phyloP scores from a whole-genome alignment of 2,888 invertebrate genomes.

The Sphaerophoria rueppellii region DNA sequence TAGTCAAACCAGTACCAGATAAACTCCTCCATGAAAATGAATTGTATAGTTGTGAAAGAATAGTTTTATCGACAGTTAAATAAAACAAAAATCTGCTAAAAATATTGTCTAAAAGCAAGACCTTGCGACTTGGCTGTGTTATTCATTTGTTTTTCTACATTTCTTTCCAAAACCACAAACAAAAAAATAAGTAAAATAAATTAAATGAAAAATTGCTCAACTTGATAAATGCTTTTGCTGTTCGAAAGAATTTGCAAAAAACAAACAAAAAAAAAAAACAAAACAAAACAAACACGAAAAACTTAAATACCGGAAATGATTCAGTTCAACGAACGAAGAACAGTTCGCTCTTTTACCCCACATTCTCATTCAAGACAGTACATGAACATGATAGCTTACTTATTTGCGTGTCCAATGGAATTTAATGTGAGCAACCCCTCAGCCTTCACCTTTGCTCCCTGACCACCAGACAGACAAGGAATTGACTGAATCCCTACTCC shows the following conservation, averaged over 20 bases:
- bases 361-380: neutral
- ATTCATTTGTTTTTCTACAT: slow-evolving; percentile 26
- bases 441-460: neutral
- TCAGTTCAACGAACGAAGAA: slow-evolving; percentile 35
- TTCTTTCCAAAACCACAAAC: neutral
- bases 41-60: too few relatives aligned
- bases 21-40: too few relatives aligned
- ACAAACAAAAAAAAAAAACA: neutral
- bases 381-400: neutral
- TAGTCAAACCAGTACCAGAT: too few relatives aligned
- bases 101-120: neutral
- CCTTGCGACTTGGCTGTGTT: neutral
- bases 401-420: slow-evolving; percentile 46
- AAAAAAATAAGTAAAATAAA: neutral
- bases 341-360: neutral
- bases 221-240: slow-evolving; percentile 36
- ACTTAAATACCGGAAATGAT: slow-evolving; percentile 47
- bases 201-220: slow-evolving; percentile 5
- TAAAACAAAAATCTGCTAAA: neutral
- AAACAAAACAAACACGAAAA: neutral
- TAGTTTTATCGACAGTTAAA: too few relatives aligned
- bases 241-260: slow-evolving; percentile 9
- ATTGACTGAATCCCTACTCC: slow-evolving; percentile 10
- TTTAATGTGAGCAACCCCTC: slow-evolving; percentile 9
- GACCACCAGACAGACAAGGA: too few relatives aligned